Conservation (phyloP, 2,888 invertebrate genomes). For the Proisotoma minuta region DNA sequence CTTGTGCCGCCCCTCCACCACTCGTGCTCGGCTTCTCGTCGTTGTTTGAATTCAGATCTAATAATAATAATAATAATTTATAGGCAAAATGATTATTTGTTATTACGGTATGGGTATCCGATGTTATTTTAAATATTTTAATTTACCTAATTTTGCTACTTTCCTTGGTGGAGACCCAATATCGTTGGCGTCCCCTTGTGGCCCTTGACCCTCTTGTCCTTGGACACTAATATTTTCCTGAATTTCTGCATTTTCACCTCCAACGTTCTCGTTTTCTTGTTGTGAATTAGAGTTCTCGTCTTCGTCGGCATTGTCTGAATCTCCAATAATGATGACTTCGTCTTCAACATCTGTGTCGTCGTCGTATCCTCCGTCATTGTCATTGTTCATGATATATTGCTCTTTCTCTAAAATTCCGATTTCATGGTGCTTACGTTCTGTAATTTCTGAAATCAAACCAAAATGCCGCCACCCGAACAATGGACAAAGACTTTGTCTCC, state of each 20-base stretch:
- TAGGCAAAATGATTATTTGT: no score
- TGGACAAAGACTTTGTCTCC: no score
- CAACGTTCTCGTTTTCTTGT: neutral
- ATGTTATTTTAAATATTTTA: neutral
- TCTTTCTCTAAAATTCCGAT: no score
- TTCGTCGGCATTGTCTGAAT: neutral
- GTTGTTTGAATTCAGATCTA: neutral
- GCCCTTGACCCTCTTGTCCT: neutral
- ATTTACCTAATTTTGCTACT: neutral
- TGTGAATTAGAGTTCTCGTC: no score
- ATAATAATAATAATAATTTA: no score
- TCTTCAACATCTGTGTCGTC: constrained; percentile 1
- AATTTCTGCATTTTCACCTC: neutral
- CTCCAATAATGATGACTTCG: neutral
- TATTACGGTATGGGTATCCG: no score
- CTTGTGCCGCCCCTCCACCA: neutral
- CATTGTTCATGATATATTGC: neutral
- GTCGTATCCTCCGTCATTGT: neutral
- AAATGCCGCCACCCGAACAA: no score
- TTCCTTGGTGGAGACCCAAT: constrained; percentile 1
- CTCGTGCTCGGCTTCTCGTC: neutral
- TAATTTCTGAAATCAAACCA: no score
- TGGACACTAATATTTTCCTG: neutral
- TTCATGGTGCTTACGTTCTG: no score
- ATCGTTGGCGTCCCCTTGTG: neutral